These are phyloP conservation scores for Entomyzon cyanotis DNA, from an alignment of 2,113 vertebrate species.

Conservation along the genomic window DNA sequence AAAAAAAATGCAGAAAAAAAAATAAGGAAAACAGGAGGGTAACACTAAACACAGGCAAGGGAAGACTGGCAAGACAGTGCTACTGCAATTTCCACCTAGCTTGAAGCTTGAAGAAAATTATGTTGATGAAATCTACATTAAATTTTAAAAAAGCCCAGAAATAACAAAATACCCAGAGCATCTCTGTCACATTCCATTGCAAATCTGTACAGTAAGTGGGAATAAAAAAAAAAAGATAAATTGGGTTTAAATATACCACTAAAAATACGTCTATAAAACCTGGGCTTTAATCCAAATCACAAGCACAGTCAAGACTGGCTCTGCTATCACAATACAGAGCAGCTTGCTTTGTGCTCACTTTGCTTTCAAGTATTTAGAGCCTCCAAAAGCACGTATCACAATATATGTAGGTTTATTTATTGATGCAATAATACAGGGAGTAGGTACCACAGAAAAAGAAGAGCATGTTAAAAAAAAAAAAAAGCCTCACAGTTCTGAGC, in stretches of 20 bases:
- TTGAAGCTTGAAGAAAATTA: neutral
- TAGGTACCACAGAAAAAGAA: neutral
- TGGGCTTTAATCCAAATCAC: neutral
- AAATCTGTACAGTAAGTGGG: neutral
- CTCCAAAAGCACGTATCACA: neutral
- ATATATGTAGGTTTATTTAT: neutral
- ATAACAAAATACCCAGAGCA: neutral
- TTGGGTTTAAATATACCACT: neutral
- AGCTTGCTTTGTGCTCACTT: neutral
- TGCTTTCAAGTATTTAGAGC: neutral
- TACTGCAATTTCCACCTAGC: neutral
- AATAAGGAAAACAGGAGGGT: neutral
- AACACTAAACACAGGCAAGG: neutral
- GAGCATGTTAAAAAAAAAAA: neutral
- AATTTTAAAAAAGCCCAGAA: neutral
- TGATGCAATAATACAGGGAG: neutral
- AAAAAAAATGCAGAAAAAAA: neutral
- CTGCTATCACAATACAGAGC: neutral
- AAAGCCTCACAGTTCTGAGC: neutral
- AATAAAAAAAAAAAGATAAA: neutral
- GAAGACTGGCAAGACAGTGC: neutral
- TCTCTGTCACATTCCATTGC: neutral
- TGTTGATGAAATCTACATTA: neutral
- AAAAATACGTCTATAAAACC: neutral
- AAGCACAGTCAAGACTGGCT: neutral